Percentiles rank a stretch among this genome's conserved stretches.
These are phyloP conservation scores for Borostomias antarcticus DNA, from an alignment of 2,797 vertebrate species.

Conservation along the genomic window DNA sequence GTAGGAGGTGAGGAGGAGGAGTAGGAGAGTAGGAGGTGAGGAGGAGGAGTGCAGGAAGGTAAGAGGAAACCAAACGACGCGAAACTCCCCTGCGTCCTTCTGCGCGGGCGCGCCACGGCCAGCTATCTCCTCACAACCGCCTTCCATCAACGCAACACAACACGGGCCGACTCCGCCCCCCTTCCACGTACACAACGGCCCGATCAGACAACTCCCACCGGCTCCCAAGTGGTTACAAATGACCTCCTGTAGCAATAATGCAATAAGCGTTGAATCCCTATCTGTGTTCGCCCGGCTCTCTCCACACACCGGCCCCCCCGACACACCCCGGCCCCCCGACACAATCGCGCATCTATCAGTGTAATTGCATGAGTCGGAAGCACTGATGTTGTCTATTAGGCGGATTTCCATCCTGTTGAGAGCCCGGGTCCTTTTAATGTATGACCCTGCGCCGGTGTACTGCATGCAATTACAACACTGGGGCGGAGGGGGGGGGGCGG, in stretches of 20 bases:
- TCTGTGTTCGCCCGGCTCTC: conserved; percentile 66
- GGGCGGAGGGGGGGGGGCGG: conserved; percentile 64
- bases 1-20: conserved; percentile 43
- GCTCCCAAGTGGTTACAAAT: conserved; percentile 68
- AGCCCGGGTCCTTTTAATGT: conserved; percentile 79
- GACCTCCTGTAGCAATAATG: conserved; percentile 71
- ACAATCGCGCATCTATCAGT: conserved; percentile 81
- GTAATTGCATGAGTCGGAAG: conserved; percentile 80
- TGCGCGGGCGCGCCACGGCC: too few species aligned
- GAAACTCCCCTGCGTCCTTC: conserved; percentile 46
- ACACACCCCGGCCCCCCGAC: too few species aligned
- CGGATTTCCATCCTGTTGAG: conserved; percentile 78
- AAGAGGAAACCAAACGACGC: conserved; percentile 57
- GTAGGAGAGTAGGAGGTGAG: conserved; percentile 28
- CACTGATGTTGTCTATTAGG: conserved; percentile 83
- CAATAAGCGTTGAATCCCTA: conserved; percentile 75
- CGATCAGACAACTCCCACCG: conserved; percentile 54
- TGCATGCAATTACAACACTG: conserved; percentile 64
- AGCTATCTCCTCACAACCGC: conserved; percentile 33
- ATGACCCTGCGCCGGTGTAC: conserved; percentile 66
- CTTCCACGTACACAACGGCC: conserved; percentile 45
- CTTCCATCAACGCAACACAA: conserved; percentile 15
- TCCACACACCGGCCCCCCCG: conserved; percentile 72
- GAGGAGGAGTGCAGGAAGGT: conserved; percentile 21
- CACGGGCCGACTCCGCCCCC: conserved; percentile 27